These are phyloP conservation scores for Microplitis deprimator DNA, from an alignment of 2,888 invertebrate species.

Conservation along the genomic window DNA sequence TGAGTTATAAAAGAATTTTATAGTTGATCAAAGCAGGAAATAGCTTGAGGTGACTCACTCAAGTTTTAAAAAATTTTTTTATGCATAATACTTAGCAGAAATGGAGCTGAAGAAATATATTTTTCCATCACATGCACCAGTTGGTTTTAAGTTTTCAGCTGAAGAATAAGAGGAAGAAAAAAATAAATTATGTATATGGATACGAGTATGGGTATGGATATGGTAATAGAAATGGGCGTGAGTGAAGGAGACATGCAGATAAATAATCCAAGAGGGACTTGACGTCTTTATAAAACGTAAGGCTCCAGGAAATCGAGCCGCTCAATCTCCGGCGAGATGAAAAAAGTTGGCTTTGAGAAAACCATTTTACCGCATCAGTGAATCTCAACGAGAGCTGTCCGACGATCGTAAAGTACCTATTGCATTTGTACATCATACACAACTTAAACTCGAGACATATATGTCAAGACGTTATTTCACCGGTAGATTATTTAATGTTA, in stretches of 20 bases:
- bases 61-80: not conserved
- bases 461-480: not conserved
- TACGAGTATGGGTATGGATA: not conserved
- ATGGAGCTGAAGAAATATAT: not conserved
- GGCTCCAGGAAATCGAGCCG: slow-evolving; percentile 12
- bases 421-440: not conserved
- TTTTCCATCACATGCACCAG: not conserved
- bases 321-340: slow-evolving; percentile 16
- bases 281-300: slow-evolving; percentile 1
- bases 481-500: not conserved
- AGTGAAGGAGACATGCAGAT: slow-evolving; percentile 3
- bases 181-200: not conserved
- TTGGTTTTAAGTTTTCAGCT: not conserved
- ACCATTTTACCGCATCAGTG: slow-evolving; percentile 4
- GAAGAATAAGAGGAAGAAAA: not conserved
- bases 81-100: not conserved
- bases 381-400: slow-evolving; percentile 11
- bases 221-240: not conserved
- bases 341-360: slow-evolving; percentile 9
- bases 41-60: not conserved
- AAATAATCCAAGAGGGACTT: slow-evolving; percentile 8
- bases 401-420: slow-evolving; percentile 17
- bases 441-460: not conserved
- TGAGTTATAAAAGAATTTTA: no score
- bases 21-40: not conserved